Base-by-base conservation (phyloP, 2,113 vertebrate genomes). In the Pao palembangensis region DNA sequence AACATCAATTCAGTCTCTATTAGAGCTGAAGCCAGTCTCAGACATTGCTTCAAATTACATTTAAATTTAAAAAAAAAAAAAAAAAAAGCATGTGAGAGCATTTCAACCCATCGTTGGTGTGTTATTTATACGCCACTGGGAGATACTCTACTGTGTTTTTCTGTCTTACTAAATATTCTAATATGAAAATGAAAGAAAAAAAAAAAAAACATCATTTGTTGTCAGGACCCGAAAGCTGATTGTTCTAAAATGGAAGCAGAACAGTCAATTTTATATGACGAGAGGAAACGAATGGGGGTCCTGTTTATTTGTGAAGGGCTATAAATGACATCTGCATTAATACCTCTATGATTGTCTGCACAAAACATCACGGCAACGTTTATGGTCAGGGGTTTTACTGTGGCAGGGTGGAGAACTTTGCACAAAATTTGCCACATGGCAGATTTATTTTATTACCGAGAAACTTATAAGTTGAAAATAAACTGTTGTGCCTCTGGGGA, bases 281-380 rank as follows among this genome's bases (percentile, higher is more conserved):
- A 6, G 6, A 21, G 17, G n/a, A 51, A 46, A 14, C n/a, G 13
- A 64, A 46, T 1, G 1, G 70, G 80, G 82, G 82, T 77, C 73
- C 43, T 49, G 56, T 70, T 47, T 75, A 71, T 84, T 47, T 88
- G 81, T 73, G 74, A 87, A 88, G 84, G 84, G 84, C 84, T 87
- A 85, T 55, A 79, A 54, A 76, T 69, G 67, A 79, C 62, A 54
- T 67, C 15, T 47, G 58, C 69, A 47, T 50, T 70, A 50, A 74
- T 79, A 82, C 77, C 58, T 80, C 75, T 73, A 53, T 69, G 67
- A 75, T 63, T 83, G 67, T 79, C 71, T 57, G 53, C 64, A 71
- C 58, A 75, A 71, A 55, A 43, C 17, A 51, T 21, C 0, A 56
- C 38, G 38, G 53, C n/a, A n/a, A 54, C 56, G 11, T 15, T 57